Conservation (phyloP, 2,113 vertebrate species). For the Sceloporus tristichus region DNA sequence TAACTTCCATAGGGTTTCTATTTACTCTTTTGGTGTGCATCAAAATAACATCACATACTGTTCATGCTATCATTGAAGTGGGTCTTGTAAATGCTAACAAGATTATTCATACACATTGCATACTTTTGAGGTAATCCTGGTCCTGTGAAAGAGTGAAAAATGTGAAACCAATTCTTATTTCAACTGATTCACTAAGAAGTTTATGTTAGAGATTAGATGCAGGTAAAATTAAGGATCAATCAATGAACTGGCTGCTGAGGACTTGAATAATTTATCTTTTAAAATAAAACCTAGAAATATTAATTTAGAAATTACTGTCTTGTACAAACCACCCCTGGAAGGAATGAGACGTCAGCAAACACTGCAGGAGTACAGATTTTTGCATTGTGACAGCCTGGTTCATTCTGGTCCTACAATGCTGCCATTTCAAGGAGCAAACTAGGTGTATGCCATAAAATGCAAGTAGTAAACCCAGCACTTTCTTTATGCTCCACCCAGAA, state of each 20-base stretch:
- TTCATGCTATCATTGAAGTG: slow-evolving; percentile 29
- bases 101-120: not conserved
- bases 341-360: not conserved
- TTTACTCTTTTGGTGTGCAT: not conserved
- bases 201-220: not conserved
- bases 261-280: not conserved
- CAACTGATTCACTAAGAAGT: not conserved
- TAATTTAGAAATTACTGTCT: not conserved
- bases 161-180: slow-evolving; percentile 3
- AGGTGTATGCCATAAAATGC: not conserved
- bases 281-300: not conserved
- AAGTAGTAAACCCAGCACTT: not conserved
- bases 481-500: not conserved
- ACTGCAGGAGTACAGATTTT: not conserved
- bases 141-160: slow-evolving; percentile 5
- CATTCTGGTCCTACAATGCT: not conserved
- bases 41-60: slow-evolving; percentile 2
- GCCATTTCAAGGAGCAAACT: not conserved
- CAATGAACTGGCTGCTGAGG: not conserved
- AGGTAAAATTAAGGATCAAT: not conserved
- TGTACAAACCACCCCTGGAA: not conserved
- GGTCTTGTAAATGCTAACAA: not conserved
- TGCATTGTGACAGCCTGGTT: not conserved
- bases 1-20: not conserved
- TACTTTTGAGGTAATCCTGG: not conserved